Percentiles rank a stretch among this genome's conserved stretches.
phyloP scores from a whole-genome alignment of 1,140 invertebrate species.

The Drosophila melanica region DNA sequence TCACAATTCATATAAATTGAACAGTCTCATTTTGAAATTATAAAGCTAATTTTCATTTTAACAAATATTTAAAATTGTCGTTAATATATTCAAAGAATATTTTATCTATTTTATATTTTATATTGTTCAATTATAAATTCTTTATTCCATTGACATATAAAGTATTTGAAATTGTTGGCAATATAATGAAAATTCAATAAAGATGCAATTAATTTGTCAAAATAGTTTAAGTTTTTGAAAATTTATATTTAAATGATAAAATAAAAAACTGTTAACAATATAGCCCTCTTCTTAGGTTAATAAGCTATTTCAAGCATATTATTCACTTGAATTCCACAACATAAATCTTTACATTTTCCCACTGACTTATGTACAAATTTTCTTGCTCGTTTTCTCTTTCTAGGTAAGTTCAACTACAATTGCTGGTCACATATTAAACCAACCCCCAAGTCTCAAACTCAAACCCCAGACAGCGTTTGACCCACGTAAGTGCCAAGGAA shows the following conservation, averaged over 20 bases:
- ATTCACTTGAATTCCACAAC: conserved; percentile 18
- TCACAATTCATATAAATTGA: too few relatives aligned
- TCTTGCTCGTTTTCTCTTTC: conserved; percentile 25
- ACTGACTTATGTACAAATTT: conserved; percentile 18
- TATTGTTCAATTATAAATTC: too few relatives aligned
- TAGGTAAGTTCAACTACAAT: conserved; percentile 51
- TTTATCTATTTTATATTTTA: too few relatives aligned
- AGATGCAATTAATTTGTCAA: too few relatives aligned
- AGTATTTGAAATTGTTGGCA: too few relatives aligned
- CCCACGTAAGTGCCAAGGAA: conserved; percentile 48
- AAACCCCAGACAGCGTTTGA: conserved; percentile 8
- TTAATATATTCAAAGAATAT: not conserved
- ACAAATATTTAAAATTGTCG: not conserved
- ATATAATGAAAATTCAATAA: too few relatives aligned
- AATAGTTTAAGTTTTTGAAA: too few relatives aligned
- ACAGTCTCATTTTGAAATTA: too few relatives aligned
- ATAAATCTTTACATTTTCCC: conserved; percentile 18
- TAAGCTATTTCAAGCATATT: conserved; percentile 16
- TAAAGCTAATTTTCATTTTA: not conserved
- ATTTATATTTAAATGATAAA: too few relatives aligned
- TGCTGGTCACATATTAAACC: not conserved
- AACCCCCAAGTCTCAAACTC: too few relatives aligned
- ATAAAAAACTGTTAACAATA: not conserved
- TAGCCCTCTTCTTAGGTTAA: not conserved
- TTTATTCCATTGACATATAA: too few relatives aligned